Percentiles rank a stretch among this genome's conserved stretches.
Conservation (phyloP, 2,797 vertebrate genomes). For the Philypnodon macrostomus region DNA sequence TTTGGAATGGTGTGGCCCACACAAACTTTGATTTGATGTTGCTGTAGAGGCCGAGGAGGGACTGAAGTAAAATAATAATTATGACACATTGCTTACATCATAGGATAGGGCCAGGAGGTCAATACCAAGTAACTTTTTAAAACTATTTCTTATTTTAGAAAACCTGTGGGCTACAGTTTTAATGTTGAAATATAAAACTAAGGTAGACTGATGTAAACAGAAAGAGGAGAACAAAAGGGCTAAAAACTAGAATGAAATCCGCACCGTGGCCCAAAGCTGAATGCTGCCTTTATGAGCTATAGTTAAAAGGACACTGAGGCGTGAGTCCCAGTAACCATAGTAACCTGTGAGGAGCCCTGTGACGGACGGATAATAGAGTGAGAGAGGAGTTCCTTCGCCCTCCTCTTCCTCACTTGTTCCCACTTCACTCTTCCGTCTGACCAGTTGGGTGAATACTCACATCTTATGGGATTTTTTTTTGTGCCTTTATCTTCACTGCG, state of each 20-base stretch:
- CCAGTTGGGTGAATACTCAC: conserved; percentile 62
- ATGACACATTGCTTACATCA: too few species aligned
- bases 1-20: too few species aligned
- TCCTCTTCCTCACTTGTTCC: conserved; percentile 64
- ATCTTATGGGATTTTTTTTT: conserved; percentile 60
- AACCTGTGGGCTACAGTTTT: too few species aligned
- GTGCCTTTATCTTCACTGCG: conserved; percentile 34
- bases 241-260: conserved; percentile 46
- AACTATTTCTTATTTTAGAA: too few species aligned
- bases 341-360: conserved; percentile 75
- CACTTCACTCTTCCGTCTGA: conserved; percentile 65
- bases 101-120: too few species aligned
- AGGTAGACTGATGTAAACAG: conserved; percentile 35
- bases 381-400: conserved; percentile 77
- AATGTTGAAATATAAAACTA: conserved; percentile 32
- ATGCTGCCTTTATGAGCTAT: conserved; percentile 78
- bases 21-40: too few species aligned
- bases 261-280: conserved; percentile 74
- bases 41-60: background rate
- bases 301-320: conserved; percentile 79
- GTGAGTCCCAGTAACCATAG: conserved; percentile 77
- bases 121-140: too few species aligned
- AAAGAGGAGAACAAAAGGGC: conserved; percentile 19
- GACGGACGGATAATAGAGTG: conserved; percentile 78
- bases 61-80: too few species aligned